phyloP scores from a whole-genome alignment of 2,113 vertebrate species.

The Paracanthobrama guichenoti region DNA sequence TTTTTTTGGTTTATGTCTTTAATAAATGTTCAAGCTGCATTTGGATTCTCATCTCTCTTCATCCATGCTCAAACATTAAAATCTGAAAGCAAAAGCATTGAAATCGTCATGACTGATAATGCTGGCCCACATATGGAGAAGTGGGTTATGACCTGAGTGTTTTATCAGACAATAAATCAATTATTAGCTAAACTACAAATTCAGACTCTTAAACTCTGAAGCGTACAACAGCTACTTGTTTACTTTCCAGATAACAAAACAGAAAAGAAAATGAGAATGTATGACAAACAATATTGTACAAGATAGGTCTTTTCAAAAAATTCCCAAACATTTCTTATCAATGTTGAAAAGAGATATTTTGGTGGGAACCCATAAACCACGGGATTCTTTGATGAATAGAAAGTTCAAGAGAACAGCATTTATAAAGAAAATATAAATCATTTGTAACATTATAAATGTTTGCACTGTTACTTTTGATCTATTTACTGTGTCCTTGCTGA shows the following conservation, averaged over 20 bases:
- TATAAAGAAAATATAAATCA: not conserved
- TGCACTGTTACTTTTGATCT: not conserved
- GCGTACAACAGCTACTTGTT: not conserved
- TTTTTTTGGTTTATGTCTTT: no score
- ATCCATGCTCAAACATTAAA: no score
- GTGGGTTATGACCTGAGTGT: not conserved
- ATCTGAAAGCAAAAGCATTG: not conserved
- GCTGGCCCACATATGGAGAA: not conserved
- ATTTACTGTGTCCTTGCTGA: not conserved
- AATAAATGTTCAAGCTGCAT: no score
- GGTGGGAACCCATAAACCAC: not conserved
- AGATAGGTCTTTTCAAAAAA: no score
- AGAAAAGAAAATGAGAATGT: no score
- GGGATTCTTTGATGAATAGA: not conserved
- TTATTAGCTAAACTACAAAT: not conserved
- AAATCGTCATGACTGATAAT: not conserved
- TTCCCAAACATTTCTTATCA: not conserved
- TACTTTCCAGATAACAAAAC: not conserved
- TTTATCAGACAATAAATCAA: not conserved
- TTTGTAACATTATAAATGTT: not conserved
- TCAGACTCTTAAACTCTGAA: not conserved
- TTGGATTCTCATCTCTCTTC: no score
- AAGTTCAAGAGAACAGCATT: not conserved
- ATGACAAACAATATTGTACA: no score
- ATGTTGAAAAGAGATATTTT: not conserved